Conservation (phyloP, 2,113 vertebrate species). For the Grammomys surdaster region DNA sequence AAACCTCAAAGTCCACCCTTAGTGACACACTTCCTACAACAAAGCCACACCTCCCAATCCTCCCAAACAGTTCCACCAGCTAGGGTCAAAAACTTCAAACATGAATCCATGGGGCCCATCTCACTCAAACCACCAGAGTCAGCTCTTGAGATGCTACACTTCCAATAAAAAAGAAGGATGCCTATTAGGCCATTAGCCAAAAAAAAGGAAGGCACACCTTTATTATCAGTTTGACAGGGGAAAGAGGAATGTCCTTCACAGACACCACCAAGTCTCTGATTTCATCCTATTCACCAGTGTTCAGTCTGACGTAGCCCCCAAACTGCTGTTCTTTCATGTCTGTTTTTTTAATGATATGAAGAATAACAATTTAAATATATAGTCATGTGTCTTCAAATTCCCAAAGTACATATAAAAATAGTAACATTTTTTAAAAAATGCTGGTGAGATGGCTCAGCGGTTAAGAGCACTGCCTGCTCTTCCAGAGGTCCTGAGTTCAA, state of each 20-base stretch:
- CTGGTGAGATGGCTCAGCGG: no score
- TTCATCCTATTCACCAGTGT: background rate
- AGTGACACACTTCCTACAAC: background rate
- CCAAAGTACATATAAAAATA: background rate
- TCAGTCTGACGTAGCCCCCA: background rate
- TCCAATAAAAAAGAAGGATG: background rate
- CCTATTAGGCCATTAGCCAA: background rate
- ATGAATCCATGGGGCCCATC: background rate
- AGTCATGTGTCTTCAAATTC: background rate
- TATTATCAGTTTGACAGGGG: background rate
- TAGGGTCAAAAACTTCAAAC: background rate
- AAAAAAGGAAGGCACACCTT: background rate
- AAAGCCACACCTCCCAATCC: background rate
- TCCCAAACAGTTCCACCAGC: background rate
- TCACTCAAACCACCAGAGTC: background rate
- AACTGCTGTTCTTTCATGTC: background rate
- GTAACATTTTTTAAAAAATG: background rate
- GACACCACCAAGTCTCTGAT: background rate
- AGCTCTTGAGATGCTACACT: background rate
- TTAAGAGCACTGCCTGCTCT: no score
- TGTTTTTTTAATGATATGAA: background rate
- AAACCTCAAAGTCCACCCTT: background rate
- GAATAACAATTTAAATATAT: conserved; percentile 7
- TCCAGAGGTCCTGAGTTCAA: no score
- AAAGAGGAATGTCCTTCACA: background rate